Evolutionary conservation across 2,888 invertebrate species (phyloP).

Genomic region (Steromphala cineraria): DNA sequence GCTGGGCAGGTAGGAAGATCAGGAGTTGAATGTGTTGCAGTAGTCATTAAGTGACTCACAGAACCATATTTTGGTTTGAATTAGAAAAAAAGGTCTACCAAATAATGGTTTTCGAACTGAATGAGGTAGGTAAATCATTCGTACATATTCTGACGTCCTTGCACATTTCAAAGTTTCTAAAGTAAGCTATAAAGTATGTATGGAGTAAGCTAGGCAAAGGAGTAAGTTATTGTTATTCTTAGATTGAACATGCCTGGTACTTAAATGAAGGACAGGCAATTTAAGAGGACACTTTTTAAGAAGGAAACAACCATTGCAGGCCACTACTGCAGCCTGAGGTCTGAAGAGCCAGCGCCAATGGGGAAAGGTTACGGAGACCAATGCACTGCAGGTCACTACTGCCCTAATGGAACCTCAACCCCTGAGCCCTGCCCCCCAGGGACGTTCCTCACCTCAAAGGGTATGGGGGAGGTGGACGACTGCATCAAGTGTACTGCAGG

Average conservation of each 20-base stretch:
- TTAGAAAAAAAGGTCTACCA: no score
- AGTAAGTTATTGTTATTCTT: no score
- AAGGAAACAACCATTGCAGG: conserved; percentile 46
- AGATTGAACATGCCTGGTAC: no score
- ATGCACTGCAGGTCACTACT: conserved; percentile 69
- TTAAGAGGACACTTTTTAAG: not conserved
- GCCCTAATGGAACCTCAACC: conserved; percentile 66
- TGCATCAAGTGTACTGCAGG: conserved; percentile 67
- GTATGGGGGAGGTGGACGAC: conserved; percentile 56
- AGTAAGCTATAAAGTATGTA: no score
- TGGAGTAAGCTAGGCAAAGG: no score
- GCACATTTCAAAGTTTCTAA: no score
- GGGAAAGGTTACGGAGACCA: conserved; percentile 60
- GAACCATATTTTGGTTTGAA: no score
- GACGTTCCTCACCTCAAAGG: conserved; percentile 60
- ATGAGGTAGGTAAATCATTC: no score
- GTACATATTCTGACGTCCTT: no score
- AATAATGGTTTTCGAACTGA: no score
- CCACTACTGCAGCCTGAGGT: conserved; percentile 62
- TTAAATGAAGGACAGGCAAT: not conserved
- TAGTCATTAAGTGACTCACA: no score
- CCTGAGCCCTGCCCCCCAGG: conserved; percentile 69
- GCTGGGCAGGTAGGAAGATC: conserved; percentile 65
- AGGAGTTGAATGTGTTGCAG: no score
- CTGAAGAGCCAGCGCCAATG: conserved; percentile 58